phyloP scores from a whole-genome alignment of 2,888 invertebrate species.

The Stenodema calcarata region DNA sequence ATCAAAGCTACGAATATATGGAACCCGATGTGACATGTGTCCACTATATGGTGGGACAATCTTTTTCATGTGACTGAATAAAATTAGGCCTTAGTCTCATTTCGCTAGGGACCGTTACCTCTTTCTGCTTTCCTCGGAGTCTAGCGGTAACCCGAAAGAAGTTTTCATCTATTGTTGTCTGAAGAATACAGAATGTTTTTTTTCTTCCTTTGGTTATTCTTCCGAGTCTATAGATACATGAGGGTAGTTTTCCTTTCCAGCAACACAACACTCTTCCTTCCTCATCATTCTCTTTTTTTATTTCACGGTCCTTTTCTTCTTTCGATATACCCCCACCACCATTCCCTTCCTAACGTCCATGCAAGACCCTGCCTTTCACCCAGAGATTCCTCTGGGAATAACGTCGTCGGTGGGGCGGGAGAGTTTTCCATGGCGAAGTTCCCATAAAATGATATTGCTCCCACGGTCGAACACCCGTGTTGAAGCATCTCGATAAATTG shows the following conservation, averaged over 20 bases:
- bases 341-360: not conserved
- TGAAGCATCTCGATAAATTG: too few species aligned
- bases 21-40: too few species aligned
- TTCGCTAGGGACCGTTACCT: not conserved
- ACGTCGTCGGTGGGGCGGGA: not conserved
- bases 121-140: not conserved
- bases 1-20: too few species aligned
- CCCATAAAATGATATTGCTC: too few species aligned
- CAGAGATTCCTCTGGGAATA: not conserved
- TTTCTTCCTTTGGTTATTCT: not conserved
- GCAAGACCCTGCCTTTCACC: not conserved
- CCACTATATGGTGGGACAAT: not conserved
- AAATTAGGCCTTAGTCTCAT: not conserved
- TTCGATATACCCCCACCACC: not conserved
- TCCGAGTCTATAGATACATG: not conserved
- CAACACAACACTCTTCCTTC: not conserved
- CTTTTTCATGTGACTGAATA: not conserved
- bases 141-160: not conserved
- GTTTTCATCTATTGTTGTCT: not conserved
- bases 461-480: too few species aligned
- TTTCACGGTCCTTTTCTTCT: not conserved
- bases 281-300: not conserved
- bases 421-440: not conserved
- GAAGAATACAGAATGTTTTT: not conserved
- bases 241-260: not conserved